A percentile compares a stretch with the other conserved stretches of the same genome.
Conservation (phyloP, 1,140 invertebrate genomes). For the Drosophila funebris region DNA sequence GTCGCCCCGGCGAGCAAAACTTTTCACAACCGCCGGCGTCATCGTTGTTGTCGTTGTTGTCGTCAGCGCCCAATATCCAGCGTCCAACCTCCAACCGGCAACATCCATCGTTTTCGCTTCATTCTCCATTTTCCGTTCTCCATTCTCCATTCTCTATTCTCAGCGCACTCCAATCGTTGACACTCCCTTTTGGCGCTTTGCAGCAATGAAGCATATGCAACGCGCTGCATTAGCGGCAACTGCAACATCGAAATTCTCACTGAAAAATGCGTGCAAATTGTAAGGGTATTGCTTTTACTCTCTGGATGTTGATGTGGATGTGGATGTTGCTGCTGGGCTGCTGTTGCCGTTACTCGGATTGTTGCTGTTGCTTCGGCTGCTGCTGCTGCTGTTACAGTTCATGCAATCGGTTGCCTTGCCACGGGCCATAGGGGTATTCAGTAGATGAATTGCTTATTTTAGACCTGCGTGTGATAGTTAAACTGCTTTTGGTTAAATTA, state of each 20-base stretch:
- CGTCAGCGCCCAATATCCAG: constrained; percentile 26
- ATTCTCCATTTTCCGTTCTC: constrained; percentile 4
- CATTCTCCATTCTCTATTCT: constrained; percentile 15
- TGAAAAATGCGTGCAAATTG: constrained; percentile 52
- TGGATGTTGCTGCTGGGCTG: constrained; percentile 14
- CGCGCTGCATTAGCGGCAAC: constrained; percentile 48
- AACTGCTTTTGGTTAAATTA: too few species aligned
- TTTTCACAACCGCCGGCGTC: constrained; percentile 61
- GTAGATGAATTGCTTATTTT: not conserved
- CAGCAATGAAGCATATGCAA: constrained; percentile 61
- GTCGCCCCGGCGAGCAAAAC: constrained; percentile 72
- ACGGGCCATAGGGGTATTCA: constrained; percentile 16
- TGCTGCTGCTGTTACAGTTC: constrained; percentile 5
- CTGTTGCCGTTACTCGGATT: constrained; percentile 4
- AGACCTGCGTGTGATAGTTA: too few species aligned
- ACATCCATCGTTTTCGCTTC: constrained; percentile 21
- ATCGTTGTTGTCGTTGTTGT: constrained; percentile 29
- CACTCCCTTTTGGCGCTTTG: constrained; percentile 68
- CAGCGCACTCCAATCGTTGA: constrained; percentile 27
- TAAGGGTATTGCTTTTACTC: constrained; percentile 34
- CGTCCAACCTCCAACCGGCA: constrained; percentile 12
- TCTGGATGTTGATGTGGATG: not conserved
- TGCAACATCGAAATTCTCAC: constrained; percentile 37
- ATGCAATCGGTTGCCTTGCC: constrained; percentile 12
- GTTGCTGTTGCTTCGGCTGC: not conserved